phyloP scores from a whole-genome alignment of 1,140 invertebrate species.

The Pristionchus pacificus region DNA sequence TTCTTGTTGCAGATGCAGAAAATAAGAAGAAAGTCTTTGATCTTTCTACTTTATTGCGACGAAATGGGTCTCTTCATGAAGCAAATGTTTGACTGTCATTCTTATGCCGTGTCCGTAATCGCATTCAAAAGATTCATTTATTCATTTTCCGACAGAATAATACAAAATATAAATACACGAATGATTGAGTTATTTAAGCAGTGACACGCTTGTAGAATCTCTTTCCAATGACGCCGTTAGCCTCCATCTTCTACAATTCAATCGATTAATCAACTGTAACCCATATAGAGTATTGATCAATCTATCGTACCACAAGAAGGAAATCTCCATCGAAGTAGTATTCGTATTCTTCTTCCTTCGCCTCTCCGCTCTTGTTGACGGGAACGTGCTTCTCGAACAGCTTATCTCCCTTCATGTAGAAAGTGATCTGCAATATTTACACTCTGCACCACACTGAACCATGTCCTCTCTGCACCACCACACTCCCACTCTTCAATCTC shows the following conservation, averaged over 20 bases:
- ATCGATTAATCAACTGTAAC: too few relatives aligned
- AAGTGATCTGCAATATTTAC: constrained; percentile 48
- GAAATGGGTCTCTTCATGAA: too few relatives aligned
- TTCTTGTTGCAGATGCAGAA: too few relatives aligned
- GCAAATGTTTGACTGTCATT: too few relatives aligned
- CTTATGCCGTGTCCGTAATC: too few relatives aligned
- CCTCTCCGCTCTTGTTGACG: constrained; percentile 25
- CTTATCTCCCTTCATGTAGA: constrained; percentile 34
- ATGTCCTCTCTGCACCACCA: neutral
- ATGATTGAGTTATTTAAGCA: too few relatives aligned
- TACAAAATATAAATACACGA: too few relatives aligned
- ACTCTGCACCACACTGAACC: neutral
- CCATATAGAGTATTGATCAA: neutral
- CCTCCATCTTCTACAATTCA: constrained; percentile 31
- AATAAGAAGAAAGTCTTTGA: too few relatives aligned
- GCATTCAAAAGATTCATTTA: too few relatives aligned
- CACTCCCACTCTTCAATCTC: too few relatives aligned
- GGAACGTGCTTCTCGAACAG: constrained; percentile 32
- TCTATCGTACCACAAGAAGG: constrained; percentile 25
- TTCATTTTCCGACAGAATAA: too few relatives aligned
- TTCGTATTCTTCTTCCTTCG: constrained; percentile 37
- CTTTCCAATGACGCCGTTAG: constrained; percentile 31
- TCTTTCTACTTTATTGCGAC: too few relatives aligned
- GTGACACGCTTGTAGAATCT: constrained; percentile 36
- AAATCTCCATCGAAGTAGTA: constrained; percentile 34